Evolutionary conservation across 2,113 vertebrate species (phyloP), one percentile per base, ranked within the genome.

Genomic region (Gnathonemus longibarbis): DNA sequence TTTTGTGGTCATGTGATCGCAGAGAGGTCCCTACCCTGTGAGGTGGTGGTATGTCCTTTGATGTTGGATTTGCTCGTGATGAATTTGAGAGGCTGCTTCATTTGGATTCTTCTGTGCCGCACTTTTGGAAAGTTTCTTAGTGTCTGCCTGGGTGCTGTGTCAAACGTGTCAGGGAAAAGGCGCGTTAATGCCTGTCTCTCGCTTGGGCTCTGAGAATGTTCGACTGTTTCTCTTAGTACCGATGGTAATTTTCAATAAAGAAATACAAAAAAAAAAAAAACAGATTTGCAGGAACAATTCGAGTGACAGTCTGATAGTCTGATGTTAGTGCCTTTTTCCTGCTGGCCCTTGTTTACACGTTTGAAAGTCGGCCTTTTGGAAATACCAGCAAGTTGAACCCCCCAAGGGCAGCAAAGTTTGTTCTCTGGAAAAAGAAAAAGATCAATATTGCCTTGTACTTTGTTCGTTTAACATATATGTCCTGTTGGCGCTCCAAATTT

Each of bases 361-460:
- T 62, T 88, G 21, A 88, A 62, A 62, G 53, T 7, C 19, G 35
- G 31, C 53, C 87, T 24, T 88, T 66, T 66, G 21, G 35, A 88
- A 70, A 88, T 39, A 46, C 87, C 35, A 62, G 15, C 35, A 11
- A 42, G 53, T 66, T 66, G 7, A 46, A 62, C 35, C 56, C 8
- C 56, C 45, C 56, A 66, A 62, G 56, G 87, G 87, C 87, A 88
- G 53, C 53, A 66, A 45, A 42, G 56, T 42, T 62, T 88, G 52
- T 88, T 88, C 53, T 88, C 56, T 62, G 56, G 19, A 66, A 45
- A 66, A 88, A 27, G 39, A 66, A 45, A 46, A 88, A 27, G 86
- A 88, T 62, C 87, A 66, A 88, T 88, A 88, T 19, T 24, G 17
- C 15, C 35, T 52, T 66, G 87, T 58, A 88, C 87, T 88, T 88